These are phyloP conservation scores for Actenoides hombroni DNA, from an alignment of 2,113 vertebrate genomes.

Conservation along the genomic window DNA sequence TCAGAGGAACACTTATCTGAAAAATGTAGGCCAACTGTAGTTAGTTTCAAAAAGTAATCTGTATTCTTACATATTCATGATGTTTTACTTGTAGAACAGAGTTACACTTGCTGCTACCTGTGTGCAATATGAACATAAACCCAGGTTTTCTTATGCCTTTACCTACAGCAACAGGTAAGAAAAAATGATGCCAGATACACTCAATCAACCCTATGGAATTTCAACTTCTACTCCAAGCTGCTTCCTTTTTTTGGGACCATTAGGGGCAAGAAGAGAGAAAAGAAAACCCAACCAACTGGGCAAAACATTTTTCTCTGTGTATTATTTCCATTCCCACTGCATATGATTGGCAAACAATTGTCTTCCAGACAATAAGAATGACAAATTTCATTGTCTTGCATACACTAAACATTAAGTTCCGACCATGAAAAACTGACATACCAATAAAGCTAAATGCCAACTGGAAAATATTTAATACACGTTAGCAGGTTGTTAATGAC, in stretches of 20 bases:
- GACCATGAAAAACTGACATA: not conserved
- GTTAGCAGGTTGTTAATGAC: not conserved
- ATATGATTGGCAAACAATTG: not conserved
- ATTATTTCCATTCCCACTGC: not conserved
- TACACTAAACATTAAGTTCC: not conserved
- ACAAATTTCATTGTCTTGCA: not conserved
- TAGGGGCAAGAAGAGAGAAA: not conserved
- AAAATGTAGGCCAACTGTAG: not conserved
- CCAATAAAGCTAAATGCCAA: not conserved
- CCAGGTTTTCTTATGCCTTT: not conserved
- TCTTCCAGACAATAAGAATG: not conserved
- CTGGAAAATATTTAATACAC: not conserved
- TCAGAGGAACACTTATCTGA: not conserved
- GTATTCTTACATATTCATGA: not conserved
- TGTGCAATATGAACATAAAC: not conserved
- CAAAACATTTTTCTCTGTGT: not conserved
- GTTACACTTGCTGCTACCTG: not conserved
- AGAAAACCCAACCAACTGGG: not conserved
- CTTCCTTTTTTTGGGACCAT: not conserved
- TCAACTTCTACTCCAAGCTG: not conserved
- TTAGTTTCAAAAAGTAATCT: not conserved
- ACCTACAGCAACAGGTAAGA: not conserved
- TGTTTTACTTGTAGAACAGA: not conserved
- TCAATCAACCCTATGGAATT: not conserved
- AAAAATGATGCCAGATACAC: not conserved